Base-by-base conservation (phyloP, 2,797 vertebrate genomes). In the Otolemur crassicaudatus region DNA sequence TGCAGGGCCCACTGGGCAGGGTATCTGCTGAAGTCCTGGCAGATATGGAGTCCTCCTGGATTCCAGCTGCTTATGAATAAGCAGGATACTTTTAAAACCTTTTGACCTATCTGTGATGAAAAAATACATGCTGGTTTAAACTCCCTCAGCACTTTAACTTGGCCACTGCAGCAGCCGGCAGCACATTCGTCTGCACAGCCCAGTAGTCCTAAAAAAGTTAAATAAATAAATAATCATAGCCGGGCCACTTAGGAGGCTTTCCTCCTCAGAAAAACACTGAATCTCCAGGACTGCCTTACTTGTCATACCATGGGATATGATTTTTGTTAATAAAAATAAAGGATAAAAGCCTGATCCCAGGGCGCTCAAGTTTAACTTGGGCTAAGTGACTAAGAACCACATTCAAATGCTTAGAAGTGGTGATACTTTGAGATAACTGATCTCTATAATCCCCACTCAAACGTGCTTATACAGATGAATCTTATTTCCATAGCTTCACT, bases 51-150 rank as follows among this genome's bases (percentile, higher is more conserved):
- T 82, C 61, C 86, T 95, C 37, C 49, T 61, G 37, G 40, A 96
- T 93, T 93, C 70, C 56, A 84, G 43, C 86, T 89, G 31, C 93
- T 85, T 80, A 61, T 87, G 87, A 97, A 96, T 95, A 97, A 93
- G 22, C 25, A 96, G 95, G 95, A 90, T 95, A 97, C 87, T 96
- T 95, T 73, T 63, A 90, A 97, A 95, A 95, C 29, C 87, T 94
- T 92, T 95, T 96, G 96, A 95, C 77, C 81, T 95, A 80, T 84
- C 58, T 91, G 77, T 94, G 93, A 97, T 97, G 83, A 97, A 95
- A 97, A 98, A 96, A 80, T 76, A 60, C 91, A 90, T 90, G 95
- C 93, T 95, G 84, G 22, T 93, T 97, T 93, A 97, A 96, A 97
- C 29, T 96, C 37, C 37, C 76, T 96, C 90, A 92, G 72, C 96